Base-by-base conservation (phyloP, 1,140 invertebrate species). In the Bombus confusus region DNA sequence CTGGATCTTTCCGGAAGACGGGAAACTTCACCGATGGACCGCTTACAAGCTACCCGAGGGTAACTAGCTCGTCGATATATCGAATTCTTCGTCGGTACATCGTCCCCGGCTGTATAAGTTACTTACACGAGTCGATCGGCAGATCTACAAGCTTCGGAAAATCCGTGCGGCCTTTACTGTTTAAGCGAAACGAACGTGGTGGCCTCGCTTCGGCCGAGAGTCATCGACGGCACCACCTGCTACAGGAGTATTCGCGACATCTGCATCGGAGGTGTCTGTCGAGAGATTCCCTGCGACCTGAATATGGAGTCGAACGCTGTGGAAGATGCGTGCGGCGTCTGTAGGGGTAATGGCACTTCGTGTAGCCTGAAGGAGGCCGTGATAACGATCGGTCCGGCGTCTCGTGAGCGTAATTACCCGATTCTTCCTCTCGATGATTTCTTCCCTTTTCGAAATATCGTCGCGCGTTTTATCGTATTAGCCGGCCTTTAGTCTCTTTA, bases 271-370 rank as follows among this genome's bases (percentile, higher is more conserved):
- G 95, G 95, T 76, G 88, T 94, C 39, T 96, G 96, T 82, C 92
- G 88, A 80, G 93, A 93, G 76, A 95, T 97, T 47, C 95, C 96
- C 25, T 97, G 96, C 93, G 96, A 97, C 92, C 95, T 96, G 94
- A 93, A 94, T 62, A 95, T 96, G 77, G 96, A 96, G 86, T 96
- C 96, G 8, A 92, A 92, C 57, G 96, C 96, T 1, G 94, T 95
- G 71, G 96, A 96, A 89, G 96, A 97, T 90, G 91, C 94, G 31
- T 97, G 96, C 92, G 96, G 96, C 25, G 94, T 97, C 8, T 97
- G 96, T 90, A 95, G 95, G 89, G 96, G 96, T 25, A 96, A 97
- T 91, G 96, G 96, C 12, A 96, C 95, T 0, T 95, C 95, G 9
- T 97, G 96, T 87, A 93, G 93, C 34, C 28, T 92, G 6, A 90